Evolutionary conservation across 2,797 vertebrate genomes (phyloP).

Genomic region (Pseudochirops corinnae): DNA sequence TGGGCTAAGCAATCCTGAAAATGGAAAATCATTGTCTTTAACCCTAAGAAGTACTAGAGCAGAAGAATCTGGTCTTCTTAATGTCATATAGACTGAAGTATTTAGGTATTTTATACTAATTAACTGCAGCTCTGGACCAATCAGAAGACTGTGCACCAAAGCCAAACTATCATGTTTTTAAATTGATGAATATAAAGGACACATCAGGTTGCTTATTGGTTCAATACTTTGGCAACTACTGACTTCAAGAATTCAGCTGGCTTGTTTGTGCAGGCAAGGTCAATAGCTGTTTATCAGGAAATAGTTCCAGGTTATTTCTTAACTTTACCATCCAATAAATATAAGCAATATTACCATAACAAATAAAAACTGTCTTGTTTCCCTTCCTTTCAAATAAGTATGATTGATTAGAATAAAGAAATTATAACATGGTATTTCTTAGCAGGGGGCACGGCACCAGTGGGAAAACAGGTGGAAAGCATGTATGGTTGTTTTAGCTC

Average conservation of each 20-base stretch:
- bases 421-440: not conserved
- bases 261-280: not conserved
- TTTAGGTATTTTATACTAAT: not conserved
- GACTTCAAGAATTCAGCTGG: not conserved
- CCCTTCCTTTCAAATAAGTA: constrained; percentile 47
- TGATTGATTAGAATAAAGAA: constrained; percentile 58
- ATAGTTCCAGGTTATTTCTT: constrained; percentile 17
- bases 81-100: not conserved
- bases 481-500: not conserved
- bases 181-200: not conserved
- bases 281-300: constrained; percentile 1
- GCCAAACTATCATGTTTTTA: constrained; percentile 4
- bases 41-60: not conserved
- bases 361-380: constrained; percentile 46
- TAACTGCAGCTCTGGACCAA: not conserved
- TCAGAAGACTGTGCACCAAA: not conserved
- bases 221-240: not conserved
- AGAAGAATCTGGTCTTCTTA: constrained; percentile 10
- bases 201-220: not conserved
- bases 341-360: not conserved
- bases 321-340: constrained; percentile 44
- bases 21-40: not conserved
- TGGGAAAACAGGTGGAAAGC: not conserved
- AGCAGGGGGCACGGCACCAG: not conserved
- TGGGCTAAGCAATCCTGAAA: constrained; percentile 21